These are phyloP conservation scores for Hypothenemus hampei DNA, from an alignment of 1,140 invertebrate species.

Conservation along the genomic window DNA sequence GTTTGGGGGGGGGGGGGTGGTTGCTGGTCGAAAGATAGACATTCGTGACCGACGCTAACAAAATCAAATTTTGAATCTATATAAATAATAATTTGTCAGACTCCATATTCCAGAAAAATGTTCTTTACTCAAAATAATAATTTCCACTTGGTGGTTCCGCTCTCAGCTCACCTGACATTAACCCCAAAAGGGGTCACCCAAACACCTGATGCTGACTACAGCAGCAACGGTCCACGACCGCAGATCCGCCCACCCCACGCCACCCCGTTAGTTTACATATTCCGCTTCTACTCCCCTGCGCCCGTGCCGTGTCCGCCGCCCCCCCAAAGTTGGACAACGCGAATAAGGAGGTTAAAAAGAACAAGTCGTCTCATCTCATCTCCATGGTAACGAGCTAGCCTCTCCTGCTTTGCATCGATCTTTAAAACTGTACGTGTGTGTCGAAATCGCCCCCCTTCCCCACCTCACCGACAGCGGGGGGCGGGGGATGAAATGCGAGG, in stretches of 20 bases:
- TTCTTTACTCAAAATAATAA: no score
- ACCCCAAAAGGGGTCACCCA: constrained; percentile 6
- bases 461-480: no score
- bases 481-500: background rate
- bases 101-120: no score
- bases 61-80: no score
- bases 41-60: no score
- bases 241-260: no score
- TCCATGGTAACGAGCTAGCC: constrained; percentile 48
- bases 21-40: no score
- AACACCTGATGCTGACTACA: constrained; percentile 21
- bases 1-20: no score
- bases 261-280: constrained; percentile 9
- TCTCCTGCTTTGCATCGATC: constrained; percentile 47
- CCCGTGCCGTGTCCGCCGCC: constrained; percentile 7
- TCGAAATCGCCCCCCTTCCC: constrained; percentile 28
- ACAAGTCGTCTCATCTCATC: constrained; percentile 48
- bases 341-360: constrained; percentile 47
- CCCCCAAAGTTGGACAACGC: constrained; percentile 36
- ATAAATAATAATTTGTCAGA: no score
- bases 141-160: no score
- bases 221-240: constrained; percentile 21
- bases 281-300: no score
- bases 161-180: no score
- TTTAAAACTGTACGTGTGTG: constrained; percentile 46